These are phyloP conservation scores for Hyles vespertilio DNA, from an alignment of 1,140 invertebrate genomes.

Conservation along the genomic window DNA sequence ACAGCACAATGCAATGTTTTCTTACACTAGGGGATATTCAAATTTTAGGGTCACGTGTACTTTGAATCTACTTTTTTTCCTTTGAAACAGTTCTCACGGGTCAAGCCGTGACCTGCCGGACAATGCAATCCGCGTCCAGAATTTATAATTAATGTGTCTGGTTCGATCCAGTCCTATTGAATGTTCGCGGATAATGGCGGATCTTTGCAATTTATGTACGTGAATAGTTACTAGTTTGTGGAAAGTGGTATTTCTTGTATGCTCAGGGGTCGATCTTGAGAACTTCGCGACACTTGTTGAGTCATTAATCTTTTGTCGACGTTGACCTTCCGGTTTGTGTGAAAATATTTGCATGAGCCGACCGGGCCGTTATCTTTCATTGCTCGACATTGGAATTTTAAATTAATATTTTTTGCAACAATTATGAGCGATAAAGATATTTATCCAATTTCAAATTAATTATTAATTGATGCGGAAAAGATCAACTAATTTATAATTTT, in stretches of 20 bases:
- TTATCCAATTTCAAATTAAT: no score
- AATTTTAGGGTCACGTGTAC: constrained; percentile 67
- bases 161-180: constrained; percentile 44
- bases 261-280: constrained; percentile 59
- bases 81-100: constrained; percentile 58
- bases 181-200: constrained; percentile 58
- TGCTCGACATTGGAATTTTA: no score
- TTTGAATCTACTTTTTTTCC: constrained; percentile 36
- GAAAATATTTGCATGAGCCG: constrained; percentile 18
- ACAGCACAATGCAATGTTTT: constrained; percentile 58
- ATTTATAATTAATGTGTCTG: constrained; percentile 69
- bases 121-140: constrained; percentile 50
- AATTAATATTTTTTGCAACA: no score
- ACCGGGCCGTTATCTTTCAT: no score
- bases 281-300: constrained; percentile 48
- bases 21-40: constrained; percentile 66
- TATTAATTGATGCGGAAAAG: no score
- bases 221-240: constrained; percentile 45
- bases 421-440: no score
- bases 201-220: constrained; percentile 54
- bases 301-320: constrained; percentile 51
- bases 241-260: constrained; percentile 71
- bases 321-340: constrained; percentile 34
- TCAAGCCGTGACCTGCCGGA: constrained; percentile 68
- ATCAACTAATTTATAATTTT: no score